These are phyloP conservation scores for Gasterosteus nipponicus DNA, from an alignment of 2,113 vertebrate species.

Conservation along the genomic window DNA sequence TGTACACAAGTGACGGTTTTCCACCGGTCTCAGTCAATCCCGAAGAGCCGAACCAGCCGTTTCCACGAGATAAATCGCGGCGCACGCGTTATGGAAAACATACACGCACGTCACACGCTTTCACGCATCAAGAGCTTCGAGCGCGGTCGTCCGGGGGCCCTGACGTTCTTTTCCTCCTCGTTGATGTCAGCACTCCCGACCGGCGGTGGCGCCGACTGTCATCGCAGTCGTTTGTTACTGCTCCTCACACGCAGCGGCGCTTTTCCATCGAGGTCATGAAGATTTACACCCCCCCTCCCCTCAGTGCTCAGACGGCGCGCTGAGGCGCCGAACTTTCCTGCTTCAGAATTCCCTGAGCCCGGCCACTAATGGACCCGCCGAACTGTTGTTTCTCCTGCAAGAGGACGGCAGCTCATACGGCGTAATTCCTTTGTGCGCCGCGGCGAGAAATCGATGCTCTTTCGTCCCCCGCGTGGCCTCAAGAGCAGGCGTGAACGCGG, in stretches of 20 bases:
- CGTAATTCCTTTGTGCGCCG: neutral
- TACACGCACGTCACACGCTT: neutral
- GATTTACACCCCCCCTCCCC: conserved; percentile 10
- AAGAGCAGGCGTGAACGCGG: conserved; percentile 23
- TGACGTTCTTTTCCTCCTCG: neutral
- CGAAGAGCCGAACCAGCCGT: neutral
- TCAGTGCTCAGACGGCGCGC: neutral
- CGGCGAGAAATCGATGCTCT: conserved; percentile 44
- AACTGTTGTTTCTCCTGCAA: conserved; percentile 2
- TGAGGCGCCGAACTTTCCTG: conserved; percentile 8
- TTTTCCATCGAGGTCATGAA: conserved; percentile 49
- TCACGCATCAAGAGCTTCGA: neutral
- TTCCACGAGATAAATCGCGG: neutral
- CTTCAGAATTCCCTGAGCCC: conserved; percentile 20
- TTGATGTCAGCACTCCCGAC: conserved; percentile 19
- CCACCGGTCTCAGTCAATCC: neutral
- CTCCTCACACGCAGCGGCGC: conserved; percentile 11
- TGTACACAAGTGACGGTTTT: neutral
- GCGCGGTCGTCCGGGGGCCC: conserved; percentile 10
- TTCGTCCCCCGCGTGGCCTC: conserved; percentile 27
- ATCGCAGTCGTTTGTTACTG: conserved; percentile 6
- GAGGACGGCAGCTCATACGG: conserved; percentile 21
- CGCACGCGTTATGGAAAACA: neutral
- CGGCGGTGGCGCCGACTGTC: conserved; percentile 10
- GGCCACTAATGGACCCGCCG: neutral